Evolutionary conservation across 2,797 vertebrate genomes (phyloP).

Genomic region (Clarias fuscus): DNA sequence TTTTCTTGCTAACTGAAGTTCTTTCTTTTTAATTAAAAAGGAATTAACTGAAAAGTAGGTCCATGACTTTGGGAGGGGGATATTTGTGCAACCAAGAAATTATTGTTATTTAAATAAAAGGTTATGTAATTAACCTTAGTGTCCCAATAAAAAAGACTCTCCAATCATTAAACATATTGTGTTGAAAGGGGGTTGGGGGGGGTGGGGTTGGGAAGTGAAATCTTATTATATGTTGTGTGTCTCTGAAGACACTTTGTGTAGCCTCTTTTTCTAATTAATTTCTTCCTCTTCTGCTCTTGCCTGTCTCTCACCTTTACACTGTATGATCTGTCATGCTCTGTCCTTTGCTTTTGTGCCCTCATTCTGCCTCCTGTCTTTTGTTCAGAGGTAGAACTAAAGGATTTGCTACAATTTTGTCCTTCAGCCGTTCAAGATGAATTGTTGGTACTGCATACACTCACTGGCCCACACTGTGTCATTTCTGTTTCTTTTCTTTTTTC

Average conservation of each 20-base stretch:
- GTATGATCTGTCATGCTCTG: conserved; percentile 29
- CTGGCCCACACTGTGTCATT: not conserved
- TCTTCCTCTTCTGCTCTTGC: not conserved
- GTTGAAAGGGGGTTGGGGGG: not conserved
- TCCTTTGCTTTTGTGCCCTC: conserved; percentile 30
- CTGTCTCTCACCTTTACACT: not conserved
- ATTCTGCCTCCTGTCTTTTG: conserved; percentile 22
- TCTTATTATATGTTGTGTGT: conserved; percentile 6
- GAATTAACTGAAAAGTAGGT: not conserved
- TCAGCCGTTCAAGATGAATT: conserved; percentile 27
- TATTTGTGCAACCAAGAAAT: not conserved
- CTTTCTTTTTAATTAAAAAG: not conserved
- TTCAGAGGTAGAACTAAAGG: conserved; percentile 25
- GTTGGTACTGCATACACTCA: not conserved
- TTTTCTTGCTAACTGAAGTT: not conserved
- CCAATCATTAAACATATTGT: not conserved
- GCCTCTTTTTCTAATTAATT: conserved; percentile 2
- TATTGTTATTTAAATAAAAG: not conserved
- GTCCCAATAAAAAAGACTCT: not conserved
- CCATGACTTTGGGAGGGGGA: not conserved
- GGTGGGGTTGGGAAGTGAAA: not conserved
- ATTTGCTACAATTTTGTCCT: conserved; percentile 29
- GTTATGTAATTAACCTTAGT: not conserved
- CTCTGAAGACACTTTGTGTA: conserved; percentile 29
- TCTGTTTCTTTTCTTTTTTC: not conserved